A percentile compares a stretch with the other conserved stretches of the same genome.
These are phyloP conservation scores for Typhlichthys eigenmanni DNA, from an alignment of 2,797 vertebrate genomes.

Conservation along the genomic window DNA sequence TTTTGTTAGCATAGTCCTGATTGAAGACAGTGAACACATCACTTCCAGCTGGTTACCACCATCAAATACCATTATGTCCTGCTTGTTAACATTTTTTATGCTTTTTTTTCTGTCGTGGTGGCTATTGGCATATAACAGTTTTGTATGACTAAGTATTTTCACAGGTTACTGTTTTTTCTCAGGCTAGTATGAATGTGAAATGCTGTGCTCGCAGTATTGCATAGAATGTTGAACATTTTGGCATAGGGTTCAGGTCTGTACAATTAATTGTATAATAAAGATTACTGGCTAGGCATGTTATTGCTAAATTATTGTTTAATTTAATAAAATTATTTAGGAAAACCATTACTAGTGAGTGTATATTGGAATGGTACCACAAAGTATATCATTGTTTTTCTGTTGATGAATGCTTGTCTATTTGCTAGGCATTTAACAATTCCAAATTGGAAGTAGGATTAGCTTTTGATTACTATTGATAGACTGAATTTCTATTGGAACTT, in stretches of 20 bases:
- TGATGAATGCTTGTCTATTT: not conserved
- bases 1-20: not conserved
- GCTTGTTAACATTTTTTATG: not conserved
- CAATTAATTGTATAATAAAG: too few species aligned
- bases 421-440: not conserved
- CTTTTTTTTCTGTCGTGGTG: slow-evolving; percentile 1
- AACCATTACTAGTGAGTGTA: not conserved
- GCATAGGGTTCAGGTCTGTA: not conserved
- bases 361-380: not conserved
- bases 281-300: too few species aligned
- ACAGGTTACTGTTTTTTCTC: not conserved
- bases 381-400: too few species aligned
- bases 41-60: not conserved
- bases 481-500: not conserved
- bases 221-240: slow-evolving; percentile 6
- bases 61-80: slow-evolving; percentile 3
- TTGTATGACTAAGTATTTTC: slow-evolving; percentile 2
- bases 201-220: not conserved
- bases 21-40: slow-evolving; percentile 1
- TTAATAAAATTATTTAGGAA: too few species aligned
- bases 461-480: too few species aligned
- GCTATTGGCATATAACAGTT: not conserved
- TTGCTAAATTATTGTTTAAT: too few species aligned
- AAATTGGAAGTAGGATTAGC: not conserved
- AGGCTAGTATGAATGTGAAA: not conserved